phyloP scores from a whole-genome alignment of 2,797 vertebrate species.

The Sebastes matsubarae region DNA sequence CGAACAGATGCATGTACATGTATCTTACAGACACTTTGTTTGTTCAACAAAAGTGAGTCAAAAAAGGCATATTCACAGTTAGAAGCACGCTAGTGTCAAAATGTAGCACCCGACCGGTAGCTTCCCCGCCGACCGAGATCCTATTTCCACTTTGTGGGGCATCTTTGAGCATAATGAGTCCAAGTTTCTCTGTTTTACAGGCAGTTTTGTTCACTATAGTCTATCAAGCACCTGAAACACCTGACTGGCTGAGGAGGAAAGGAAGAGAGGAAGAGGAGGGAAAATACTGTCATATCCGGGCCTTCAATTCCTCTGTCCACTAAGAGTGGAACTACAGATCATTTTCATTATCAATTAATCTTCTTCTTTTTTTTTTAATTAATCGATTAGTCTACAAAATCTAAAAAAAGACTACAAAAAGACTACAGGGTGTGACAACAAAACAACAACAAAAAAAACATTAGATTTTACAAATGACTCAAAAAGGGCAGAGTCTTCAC shows the following conservation, averaged over 20 bases:
- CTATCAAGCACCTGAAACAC: constrained; percentile 8
- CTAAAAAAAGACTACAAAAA: background rate
- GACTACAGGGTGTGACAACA: background rate
- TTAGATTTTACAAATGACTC: background rate
- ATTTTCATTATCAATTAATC: background rate
- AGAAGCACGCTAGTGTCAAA: constrained; percentile 58
- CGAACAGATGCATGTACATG: constrained; percentile 19
- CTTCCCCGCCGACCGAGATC: constrained; percentile 15
- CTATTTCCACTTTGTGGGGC: background rate
- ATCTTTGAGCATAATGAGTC: background rate
- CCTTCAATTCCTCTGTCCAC: background rate
- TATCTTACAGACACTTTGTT: constrained; percentile 34
- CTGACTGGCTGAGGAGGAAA: background rate
- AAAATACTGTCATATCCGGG: constrained; percentile 1
- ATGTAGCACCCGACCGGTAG: constrained; percentile 43
- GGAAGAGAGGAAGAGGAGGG: background rate
- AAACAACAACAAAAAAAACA: background rate
- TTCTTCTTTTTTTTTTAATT: background rate
- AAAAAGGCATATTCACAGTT: constrained; percentile 71
- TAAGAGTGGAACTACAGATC: background rate
- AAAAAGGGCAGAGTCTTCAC: background rate
- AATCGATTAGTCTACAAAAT: constrained; percentile 11
- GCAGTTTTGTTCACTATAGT: constrained; percentile 37
- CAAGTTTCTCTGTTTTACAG: constrained; percentile 5
- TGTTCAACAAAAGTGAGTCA: constrained; percentile 40